A percentile compares a stretch with the other conserved stretches of the same genome.
Conservation (phyloP, 1,140 invertebrate species). For the Chironomus tepperi region DNA sequence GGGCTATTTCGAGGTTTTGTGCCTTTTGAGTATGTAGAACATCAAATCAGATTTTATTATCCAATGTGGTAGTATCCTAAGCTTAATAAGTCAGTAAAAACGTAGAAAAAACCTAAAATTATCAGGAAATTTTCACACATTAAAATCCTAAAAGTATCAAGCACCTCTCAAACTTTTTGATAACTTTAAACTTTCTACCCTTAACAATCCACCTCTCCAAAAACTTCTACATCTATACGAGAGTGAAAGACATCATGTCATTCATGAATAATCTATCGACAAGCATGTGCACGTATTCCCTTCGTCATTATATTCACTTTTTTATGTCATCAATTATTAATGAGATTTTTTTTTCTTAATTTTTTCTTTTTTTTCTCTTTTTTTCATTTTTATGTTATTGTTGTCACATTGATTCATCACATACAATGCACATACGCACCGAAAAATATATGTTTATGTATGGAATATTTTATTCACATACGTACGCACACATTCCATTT, state of each 20-base stretch:
- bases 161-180: too few relatives aligned
- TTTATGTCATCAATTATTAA: conserved; percentile 25
- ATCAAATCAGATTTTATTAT: too few relatives aligned
- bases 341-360: conserved; percentile 35
- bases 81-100: too few relatives aligned
- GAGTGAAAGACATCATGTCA: neutral
- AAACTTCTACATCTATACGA: too few relatives aligned
- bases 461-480: neutral
- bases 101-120: too few relatives aligned
- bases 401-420: neutral
- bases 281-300: neutral
- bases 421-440: neutral
- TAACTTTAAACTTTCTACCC: too few relatives aligned
- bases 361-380: conserved; percentile 31
- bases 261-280: conserved; percentile 24
- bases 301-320: conserved; percentile 15
- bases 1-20: too few relatives aligned
- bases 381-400: conserved; percentile 26
- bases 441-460: neutral
- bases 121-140: too few relatives aligned
- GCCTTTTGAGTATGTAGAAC: too few relatives aligned
- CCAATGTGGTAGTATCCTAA: too few relatives aligned
- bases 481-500: neutral
- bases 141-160: too few relatives aligned
- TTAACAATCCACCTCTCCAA: too few relatives aligned